Percentiles rank a stretch among this genome's conserved stretches.
These are phyloP conservation scores for Dermochelys coriacea DNA, from an alignment of 2,797 vertebrate genomes.

Conservation along the genomic window DNA sequence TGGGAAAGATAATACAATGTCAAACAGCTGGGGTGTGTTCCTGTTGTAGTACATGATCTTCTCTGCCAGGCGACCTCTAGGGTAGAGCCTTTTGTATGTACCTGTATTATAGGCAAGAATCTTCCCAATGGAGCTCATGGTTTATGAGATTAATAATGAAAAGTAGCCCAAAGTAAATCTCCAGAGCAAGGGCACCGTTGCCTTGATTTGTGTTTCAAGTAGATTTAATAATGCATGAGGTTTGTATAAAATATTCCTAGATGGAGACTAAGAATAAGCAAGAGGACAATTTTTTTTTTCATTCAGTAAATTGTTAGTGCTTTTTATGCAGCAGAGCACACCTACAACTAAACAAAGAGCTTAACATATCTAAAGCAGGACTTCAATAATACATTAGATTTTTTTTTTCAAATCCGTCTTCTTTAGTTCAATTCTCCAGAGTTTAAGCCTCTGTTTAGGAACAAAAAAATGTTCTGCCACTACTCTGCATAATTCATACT, in stretches of 20 bases:
- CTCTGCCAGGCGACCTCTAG: not conserved
- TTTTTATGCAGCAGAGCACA: not conserved
- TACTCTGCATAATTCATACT: not conserved
- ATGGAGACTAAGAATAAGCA: not conserved
- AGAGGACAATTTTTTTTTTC: not conserved
- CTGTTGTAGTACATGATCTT: rapidly evolving
- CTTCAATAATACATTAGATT: not conserved
- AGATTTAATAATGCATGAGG: not conserved
- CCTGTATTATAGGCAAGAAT: not conserved
- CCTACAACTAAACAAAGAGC: not conserved
- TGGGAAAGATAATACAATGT: not conserved
- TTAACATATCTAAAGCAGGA: not conserved
- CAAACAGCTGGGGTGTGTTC: not conserved
- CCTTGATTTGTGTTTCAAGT: not conserved
- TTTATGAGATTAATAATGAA: not conserved
- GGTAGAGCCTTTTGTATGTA: not conserved
- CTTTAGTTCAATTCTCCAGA: not conserved
- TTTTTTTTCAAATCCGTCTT: not conserved
- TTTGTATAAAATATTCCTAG: rapidly evolving
- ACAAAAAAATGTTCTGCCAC: not conserved
- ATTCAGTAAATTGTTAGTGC: rapidly evolving
- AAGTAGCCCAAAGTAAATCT: not conserved
- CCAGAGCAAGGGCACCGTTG: not conserved
- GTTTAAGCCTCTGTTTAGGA: rapidly evolving
- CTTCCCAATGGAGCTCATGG: not conserved